Conservation (phyloP, 2,113 vertebrate species). For the Eupsittula cactorum region DNA sequence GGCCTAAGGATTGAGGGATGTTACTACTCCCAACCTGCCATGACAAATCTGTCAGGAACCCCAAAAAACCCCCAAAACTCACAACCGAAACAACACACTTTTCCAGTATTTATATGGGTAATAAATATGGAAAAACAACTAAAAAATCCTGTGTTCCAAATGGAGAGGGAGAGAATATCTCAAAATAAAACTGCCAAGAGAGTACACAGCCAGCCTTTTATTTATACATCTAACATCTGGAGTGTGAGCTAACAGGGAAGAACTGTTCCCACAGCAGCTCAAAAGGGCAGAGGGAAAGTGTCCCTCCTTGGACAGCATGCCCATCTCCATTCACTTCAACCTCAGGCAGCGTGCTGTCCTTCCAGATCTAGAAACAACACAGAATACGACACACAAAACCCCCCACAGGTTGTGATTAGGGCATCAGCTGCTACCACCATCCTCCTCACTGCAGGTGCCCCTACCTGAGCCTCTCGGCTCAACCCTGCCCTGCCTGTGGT, state of each 20-base stretch:
- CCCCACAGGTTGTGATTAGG: background rate
- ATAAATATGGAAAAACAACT: background rate
- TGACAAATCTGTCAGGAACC: background rate
- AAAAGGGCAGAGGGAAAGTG: background rate
- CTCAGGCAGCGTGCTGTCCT: background rate
- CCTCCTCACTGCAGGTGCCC: background rate
- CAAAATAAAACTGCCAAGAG: conserved; percentile 18
- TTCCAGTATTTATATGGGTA: background rate
- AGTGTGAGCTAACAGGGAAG: conserved; percentile 29
- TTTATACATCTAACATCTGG: conserved; percentile 40
- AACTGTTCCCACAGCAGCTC: conserved; percentile 22
- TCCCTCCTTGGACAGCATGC: background rate
- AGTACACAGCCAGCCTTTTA: conserved; percentile 21
- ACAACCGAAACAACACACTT: background rate
- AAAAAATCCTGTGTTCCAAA: background rate
- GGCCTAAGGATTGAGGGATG: background rate
- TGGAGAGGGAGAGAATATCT: background rate
- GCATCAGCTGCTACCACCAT: background rate
- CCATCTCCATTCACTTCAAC: background rate
- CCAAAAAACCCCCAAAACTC: background rate
- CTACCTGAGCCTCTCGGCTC: background rate
- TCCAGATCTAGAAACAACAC: background rate
- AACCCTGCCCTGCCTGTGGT: background rate
- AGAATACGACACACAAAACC: background rate
- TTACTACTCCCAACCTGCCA: background rate